phyloP scores from a whole-genome alignment of 2,113 vertebrate genomes.

The Amphiprion percula region DNA sequence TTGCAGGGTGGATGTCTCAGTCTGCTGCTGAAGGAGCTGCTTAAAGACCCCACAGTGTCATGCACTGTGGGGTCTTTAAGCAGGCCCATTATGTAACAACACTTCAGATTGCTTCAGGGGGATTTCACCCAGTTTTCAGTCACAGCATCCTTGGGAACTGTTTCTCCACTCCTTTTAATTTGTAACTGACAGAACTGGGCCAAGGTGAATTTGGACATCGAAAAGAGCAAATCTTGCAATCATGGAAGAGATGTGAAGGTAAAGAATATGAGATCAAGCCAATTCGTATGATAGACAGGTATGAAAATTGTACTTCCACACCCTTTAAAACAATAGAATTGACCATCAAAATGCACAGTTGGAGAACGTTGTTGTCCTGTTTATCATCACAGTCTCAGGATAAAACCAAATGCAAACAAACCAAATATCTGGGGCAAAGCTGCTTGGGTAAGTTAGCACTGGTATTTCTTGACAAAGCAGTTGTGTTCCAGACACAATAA shows the following conservation, averaged over 20 bases:
- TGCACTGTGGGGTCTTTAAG: too few relatives aligned
- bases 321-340: not conserved
- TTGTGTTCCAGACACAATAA: conserved; percentile 59
- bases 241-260: not conserved
- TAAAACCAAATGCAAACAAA: not conserved
- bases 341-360: not conserved
- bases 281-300: not conserved
- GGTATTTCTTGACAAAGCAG: conserved; percentile 43
- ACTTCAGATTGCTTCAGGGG: conserved; percentile 37
- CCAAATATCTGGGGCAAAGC: conserved; percentile 34
- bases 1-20: too few relatives aligned
- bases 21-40: too few relatives aligned
- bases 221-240: not conserved
- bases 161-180: conserved; percentile 22
- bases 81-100: conserved; percentile 66
- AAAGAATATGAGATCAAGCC: not conserved
- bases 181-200: conserved; percentile 35
- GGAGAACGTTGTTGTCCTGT: not conserved
- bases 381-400: conserved; percentile 1
- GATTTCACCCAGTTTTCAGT: conserved; percentile 43
- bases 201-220: conserved; percentile 29
- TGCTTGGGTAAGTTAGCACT: conserved; percentile 5
- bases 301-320: not conserved
- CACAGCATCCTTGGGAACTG: conserved; percentile 29
- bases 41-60: too few relatives aligned